Conservation (phyloP, 2,888 invertebrate genomes). For the Mellilla xanthometata region DNA sequence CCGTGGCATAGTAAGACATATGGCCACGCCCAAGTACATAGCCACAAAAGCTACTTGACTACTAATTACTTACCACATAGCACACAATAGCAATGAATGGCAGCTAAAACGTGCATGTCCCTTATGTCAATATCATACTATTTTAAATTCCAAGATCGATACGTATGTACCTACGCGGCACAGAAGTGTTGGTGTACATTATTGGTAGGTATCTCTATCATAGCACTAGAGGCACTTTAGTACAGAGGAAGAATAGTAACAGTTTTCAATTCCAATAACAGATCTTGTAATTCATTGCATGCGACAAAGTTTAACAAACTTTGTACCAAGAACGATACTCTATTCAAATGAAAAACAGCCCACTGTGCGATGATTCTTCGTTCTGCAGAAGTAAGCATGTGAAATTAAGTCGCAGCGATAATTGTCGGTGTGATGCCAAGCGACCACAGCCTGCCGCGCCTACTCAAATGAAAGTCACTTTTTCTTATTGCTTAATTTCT, state of each 20-base stretch:
- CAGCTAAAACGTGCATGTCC: not conserved
- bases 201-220: too few relatives aligned
- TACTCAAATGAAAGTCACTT: constrained; percentile 30
- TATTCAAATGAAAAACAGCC: too few relatives aligned
- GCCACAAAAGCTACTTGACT: constrained; percentile 5
- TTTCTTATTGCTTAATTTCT: constrained; percentile 23
- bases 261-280: too few relatives aligned
- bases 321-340: too few relatives aligned
- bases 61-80: constrained; percentile 8
- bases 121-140: too few relatives aligned
- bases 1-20: constrained; percentile 8
- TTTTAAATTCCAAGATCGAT: too few relatives aligned
- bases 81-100: not conserved
- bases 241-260: too few relatives aligned
- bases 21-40: constrained; percentile 1
- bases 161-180: too few relatives aligned
- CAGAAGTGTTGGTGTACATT: too few relatives aligned
- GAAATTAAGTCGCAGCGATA: constrained; percentile 53
- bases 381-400: constrained; percentile 69
- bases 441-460: constrained; percentile 17
- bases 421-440: constrained; percentile 36
- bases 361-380: constrained; percentile 50
- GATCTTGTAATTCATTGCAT: too few relatives aligned
- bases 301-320: too few relatives aligned
- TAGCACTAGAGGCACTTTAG: too few relatives aligned